Conservation (phyloP, 1,140 invertebrate genomes). For the Anoplolepis gracilipes region DNA sequence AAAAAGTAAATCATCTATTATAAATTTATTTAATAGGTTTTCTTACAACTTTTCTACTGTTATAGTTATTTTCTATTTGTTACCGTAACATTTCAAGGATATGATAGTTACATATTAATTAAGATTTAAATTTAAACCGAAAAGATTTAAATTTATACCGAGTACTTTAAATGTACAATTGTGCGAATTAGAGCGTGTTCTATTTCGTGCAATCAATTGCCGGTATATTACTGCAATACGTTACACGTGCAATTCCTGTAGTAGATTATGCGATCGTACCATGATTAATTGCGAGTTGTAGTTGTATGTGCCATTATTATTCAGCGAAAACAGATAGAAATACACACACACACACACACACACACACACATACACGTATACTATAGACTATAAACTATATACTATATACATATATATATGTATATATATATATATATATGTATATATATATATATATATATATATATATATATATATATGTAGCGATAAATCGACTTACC, state of each 20-base stretch:
- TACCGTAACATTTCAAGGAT: neutral
- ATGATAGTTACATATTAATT: neutral
- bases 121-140: slow-evolving; percentile 14
- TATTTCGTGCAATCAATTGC: slow-evolving; percentile 57
- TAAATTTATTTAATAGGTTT: neutral
- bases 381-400: too few species aligned
- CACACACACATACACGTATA: too few species aligned
- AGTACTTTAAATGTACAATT: slow-evolving; percentile 36
- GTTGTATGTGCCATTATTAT: slow-evolving; percentile 47
- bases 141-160: slow-evolving; percentile 43
- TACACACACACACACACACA: too few species aligned
- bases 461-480: neutral
- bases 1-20: slow-evolving; percentile 7
- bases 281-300: slow-evolving; percentile 57
- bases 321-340: slow-evolving; percentile 34
- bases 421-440: neutral
- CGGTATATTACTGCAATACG: slow-evolving; percentile 55
- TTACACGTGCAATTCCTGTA: slow-evolving; percentile 59
- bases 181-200: slow-evolving; percentile 55
- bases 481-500: slow-evolving; percentile 53
- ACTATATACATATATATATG: neutral
- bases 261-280: slow-evolving; percentile 52
- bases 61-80: neutral
- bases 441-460: neutral
- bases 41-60: neutral